These are phyloP conservation scores for Pseudopipra pipra DNA, from an alignment of 2,113 vertebrate species.

Conservation along the genomic window DNA sequence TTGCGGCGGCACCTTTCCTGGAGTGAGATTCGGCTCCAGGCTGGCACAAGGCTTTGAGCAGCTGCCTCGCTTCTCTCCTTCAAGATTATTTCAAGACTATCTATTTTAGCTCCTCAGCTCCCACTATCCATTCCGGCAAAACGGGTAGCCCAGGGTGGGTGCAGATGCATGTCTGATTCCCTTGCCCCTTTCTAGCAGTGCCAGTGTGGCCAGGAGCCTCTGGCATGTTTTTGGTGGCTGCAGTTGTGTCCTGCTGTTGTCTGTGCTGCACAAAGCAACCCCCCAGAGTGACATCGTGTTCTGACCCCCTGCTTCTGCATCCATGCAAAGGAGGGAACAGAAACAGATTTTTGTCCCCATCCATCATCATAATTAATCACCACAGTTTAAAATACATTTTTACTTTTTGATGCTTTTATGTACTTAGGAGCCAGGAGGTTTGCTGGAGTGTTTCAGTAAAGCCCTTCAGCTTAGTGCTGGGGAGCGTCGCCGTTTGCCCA, in stretches of 20 bases:
- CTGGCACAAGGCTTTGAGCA: conserved; percentile 43
- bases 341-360: neutral
- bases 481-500: neutral
- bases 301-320: neutral
- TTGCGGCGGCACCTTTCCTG: conserved; percentile 32
- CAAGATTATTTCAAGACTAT: neutral
- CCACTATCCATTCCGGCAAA: neutral
- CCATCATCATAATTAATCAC: conserved; percentile 26
- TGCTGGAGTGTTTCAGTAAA: conserved; percentile 1
- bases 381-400: neutral
- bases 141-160: neutral
- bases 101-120: neutral
- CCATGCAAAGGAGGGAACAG: neutral
- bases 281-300: neutral
- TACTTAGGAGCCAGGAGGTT: neutral
- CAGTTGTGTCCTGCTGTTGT: rapidly evolving
- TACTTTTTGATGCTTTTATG: conserved; percentile 29
- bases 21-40: neutral
- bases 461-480: neutral
- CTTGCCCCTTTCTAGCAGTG: neutral
- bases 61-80: conserved; percentile 10
- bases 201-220: neutral
- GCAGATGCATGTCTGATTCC: rapidly evolving
- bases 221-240: rapidly evolving
- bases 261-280: neutral